Conservation (phyloP, 2,797 vertebrate genomes). For the Chromobotia macracanthus region DNA sequence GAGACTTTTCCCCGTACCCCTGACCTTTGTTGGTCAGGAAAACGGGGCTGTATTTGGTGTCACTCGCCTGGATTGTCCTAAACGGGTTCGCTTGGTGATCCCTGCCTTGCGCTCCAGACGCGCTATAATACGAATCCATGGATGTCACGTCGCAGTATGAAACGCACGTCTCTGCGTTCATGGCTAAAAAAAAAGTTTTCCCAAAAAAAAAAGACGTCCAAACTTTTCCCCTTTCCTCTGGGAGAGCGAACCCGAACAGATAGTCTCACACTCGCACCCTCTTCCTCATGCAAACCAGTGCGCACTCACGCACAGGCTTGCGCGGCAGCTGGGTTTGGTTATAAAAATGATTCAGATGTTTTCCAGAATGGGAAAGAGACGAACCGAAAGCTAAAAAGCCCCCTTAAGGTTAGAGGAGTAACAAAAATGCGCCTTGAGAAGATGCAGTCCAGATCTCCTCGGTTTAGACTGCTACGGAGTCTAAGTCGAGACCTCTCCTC, state of each 20-base stretch:
- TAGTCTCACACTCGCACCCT: slow-evolving; percentile 54
- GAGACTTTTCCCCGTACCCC: slow-evolving; percentile 86
- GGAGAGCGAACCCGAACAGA: slow-evolving; percentile 64
- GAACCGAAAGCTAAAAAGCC: slow-evolving; percentile 82
- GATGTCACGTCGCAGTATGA: slow-evolving; percentile 95
- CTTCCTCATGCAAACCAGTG: slow-evolving; percentile 67
- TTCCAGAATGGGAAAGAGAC: slow-evolving; percentile 84
- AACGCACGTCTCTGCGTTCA: slow-evolving; percentile 94
- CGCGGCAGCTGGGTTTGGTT: slow-evolving; percentile 84
- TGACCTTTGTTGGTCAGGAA: slow-evolving; percentile 94
- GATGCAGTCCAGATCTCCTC: slow-evolving; percentile 70
- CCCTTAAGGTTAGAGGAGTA: slow-evolving; percentile 79
- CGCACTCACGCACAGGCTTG: slow-evolving; percentile 47
- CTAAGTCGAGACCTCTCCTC: slow-evolving; percentile 67
- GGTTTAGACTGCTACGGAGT: slow-evolving; percentile 27
- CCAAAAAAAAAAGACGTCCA: slow-evolving; percentile 64
- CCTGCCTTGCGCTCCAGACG: slow-evolving; percentile 85
- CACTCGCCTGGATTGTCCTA: slow-evolving; percentile 89
- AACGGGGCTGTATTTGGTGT: slow-evolving; percentile 91
- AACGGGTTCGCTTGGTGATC: slow-evolving; percentile 89
- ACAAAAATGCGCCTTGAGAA: slow-evolving; percentile 73
- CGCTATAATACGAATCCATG: slow-evolving; percentile 98
- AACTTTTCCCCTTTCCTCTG: slow-evolving; percentile 58
- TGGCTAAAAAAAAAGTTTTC: slow-evolving; percentile 79
- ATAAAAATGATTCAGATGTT: slow-evolving; percentile 92